Evolutionary conservation across 2,113 vertebrate genomes (phyloP), one percentile per base, ranked within the genome.

Genomic region (Phainopepla nitens): DNA sequence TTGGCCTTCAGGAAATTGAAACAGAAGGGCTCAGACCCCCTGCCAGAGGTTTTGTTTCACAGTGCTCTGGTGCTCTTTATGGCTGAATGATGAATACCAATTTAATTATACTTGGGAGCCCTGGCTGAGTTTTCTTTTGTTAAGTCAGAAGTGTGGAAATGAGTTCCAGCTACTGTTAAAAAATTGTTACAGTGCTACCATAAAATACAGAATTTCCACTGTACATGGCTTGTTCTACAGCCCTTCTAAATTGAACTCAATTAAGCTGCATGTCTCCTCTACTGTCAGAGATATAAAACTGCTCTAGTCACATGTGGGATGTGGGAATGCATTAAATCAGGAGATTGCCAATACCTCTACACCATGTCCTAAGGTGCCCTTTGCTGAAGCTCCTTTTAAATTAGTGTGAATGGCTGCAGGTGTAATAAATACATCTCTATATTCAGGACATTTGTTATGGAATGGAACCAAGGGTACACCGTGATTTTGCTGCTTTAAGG

Each of bases 91-190:
- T 90, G 68, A 96, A 92, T 94, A 82, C 79, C 82, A 81, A 83
- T 85, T 93, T 91, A 92, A 88, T 96, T 96, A 86, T 73, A 62
- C 58, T 92, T 92, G 50, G 85, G 68, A 94, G 68, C 57, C 71
- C 20, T 58, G 93, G 42, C 88, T 78, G 66, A 51, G 71, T 91
- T 93, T 90, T 76, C 89, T 85, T 94, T 95, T 95, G 91, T 93
- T 69, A 85, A 94, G 36, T 64, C 72, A 80, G 54, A 94, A 92
- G 60, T 70, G 50, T 96, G 85, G 93, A 96, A 94, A 96, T 86
- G 83, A 96, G 41, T 88, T 96, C 89, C 85, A 94, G 68, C 79
- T 60, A 66, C 58, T 58, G 76, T 66, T 95, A 78, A 94, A 94
- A 85, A 94, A 56, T 56, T 88, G 60, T 71, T 90, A 49, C 68